Conservation (phyloP, 2,113 vertebrate species). For the Ptilonorhynchus violaceus region DNA sequence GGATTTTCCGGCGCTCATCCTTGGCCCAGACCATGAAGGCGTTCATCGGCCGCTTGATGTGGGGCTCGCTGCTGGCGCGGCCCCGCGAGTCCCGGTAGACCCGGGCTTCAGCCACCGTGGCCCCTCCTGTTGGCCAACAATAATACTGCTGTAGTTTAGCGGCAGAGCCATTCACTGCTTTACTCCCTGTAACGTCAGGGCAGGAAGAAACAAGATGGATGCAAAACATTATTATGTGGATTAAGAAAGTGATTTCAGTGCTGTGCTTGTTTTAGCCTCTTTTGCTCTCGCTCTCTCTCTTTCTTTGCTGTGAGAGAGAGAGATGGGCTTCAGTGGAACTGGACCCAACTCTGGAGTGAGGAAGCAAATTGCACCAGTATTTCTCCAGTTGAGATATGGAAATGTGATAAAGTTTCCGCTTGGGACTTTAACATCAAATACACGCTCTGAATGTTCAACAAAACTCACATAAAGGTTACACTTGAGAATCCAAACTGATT, state of each 20-base stretch:
- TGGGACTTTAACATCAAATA: background rate
- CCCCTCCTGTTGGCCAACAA: conserved; percentile 98
- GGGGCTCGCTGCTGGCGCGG: conserved; percentile 94
- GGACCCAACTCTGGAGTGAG: background rate
- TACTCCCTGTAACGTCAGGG: conserved; percentile 85
- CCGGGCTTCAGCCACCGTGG: conserved; percentile 93
- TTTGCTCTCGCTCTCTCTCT: background rate
- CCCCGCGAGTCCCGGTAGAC: conserved; percentile 95
- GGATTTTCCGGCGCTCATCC: conserved; percentile 97
- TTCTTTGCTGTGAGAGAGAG: background rate
- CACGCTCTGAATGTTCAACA: background rate
- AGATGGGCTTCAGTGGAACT: background rate
- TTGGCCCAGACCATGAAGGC: conserved; percentile 99
- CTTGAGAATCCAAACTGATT: background rate
- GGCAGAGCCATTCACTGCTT: conserved; percentile 89
- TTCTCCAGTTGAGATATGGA: background rate
- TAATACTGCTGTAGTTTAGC: conserved; percentile 93
- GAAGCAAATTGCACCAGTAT: background rate
- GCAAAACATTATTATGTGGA: conserved; percentile 76
- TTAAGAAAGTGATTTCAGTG: background rate
- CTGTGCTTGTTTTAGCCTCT: conserved; percentile 1
- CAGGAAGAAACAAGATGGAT: conserved; percentile 82
- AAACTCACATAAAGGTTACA: background rate
- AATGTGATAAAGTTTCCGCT: background rate
- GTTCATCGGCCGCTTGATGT: conserved; percentile 99